These are phyloP conservation scores for Phyllopteryx taeniolatus DNA, from an alignment of 2,113 vertebrate genomes.

Conservation along the genomic window DNA sequence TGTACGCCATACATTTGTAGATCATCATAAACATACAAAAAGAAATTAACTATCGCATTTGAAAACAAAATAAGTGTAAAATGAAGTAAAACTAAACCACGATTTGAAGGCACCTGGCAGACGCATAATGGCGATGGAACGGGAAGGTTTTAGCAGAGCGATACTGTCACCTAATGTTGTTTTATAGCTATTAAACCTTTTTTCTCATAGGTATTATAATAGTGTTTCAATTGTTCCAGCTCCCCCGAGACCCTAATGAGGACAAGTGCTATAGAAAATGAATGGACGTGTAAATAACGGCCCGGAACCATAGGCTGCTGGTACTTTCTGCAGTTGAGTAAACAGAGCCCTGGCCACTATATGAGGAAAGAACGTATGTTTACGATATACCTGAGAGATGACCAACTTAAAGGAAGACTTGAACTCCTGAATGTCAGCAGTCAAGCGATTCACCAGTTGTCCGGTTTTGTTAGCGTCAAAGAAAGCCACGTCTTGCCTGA, in stretches of 20 bases:
- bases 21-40: too few species aligned
- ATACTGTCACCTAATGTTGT: too few species aligned
- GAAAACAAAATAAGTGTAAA: too few species aligned
- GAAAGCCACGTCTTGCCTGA: constrained; percentile 90
- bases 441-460: constrained; percentile 87
- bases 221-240: too few species aligned
- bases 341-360: neutral
- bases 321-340: neutral
- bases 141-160: too few species aligned
- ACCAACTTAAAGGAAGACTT: constrained; percentile 94
- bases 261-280: neutral
- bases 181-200: too few species aligned
- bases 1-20: neutral
- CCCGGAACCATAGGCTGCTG: neutral
- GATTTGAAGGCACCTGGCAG: too few species aligned
- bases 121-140: too few species aligned
- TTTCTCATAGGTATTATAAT: too few species aligned
- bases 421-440: constrained; percentile 91
- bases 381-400: constrained; percentile 84
- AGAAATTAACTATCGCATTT: too few species aligned
- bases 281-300: neutral
- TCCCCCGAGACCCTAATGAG: too few species aligned
- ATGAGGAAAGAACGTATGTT: neutral
- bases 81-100: too few species aligned
- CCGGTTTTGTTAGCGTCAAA: constrained; percentile 89